phyloP scores from a whole-genome alignment of 2,797 vertebrate genomes.

The Onychomys leucogaster region DNA sequence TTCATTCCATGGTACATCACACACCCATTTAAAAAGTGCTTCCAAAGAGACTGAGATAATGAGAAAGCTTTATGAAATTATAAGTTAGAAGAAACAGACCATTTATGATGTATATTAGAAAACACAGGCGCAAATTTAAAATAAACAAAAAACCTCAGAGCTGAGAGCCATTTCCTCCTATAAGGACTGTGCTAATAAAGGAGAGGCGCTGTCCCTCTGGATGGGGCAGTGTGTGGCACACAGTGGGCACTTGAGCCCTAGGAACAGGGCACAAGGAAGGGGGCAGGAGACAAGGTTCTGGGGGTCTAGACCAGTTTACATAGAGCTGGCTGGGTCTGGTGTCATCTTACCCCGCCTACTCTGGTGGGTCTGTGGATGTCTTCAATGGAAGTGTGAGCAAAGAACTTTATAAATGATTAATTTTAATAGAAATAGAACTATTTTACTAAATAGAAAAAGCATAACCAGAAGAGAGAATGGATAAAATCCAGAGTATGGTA shows the following conservation, averaged over 20 bases:
- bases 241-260: neutral
- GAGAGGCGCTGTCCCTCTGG: fast-evolving
- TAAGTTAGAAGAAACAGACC: slow-evolving; percentile 3
- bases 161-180: neutral
- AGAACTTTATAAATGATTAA: neutral
- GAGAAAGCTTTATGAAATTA: slow-evolving; percentile 31
- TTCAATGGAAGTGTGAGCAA: neutral
- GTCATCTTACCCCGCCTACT: neutral
- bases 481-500: neutral
- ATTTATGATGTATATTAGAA: neutral
- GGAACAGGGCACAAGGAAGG: neutral
- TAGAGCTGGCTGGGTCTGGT: neutral
- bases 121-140: neutral
- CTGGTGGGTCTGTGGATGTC: neutral
- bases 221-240: neutral
- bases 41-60: neutral
- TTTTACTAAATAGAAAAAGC: neutral
- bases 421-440: slow-evolving; percentile 25
- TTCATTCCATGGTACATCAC: neutral
- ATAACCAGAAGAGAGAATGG: neutral
- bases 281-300: neutral
- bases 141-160: neutral
- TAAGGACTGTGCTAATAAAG: neutral
- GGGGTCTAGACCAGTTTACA: neutral
- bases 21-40: neutral